phyloP scores from a whole-genome alignment of 2,888 invertebrate genomes.

The Philaethria dido region DNA sequence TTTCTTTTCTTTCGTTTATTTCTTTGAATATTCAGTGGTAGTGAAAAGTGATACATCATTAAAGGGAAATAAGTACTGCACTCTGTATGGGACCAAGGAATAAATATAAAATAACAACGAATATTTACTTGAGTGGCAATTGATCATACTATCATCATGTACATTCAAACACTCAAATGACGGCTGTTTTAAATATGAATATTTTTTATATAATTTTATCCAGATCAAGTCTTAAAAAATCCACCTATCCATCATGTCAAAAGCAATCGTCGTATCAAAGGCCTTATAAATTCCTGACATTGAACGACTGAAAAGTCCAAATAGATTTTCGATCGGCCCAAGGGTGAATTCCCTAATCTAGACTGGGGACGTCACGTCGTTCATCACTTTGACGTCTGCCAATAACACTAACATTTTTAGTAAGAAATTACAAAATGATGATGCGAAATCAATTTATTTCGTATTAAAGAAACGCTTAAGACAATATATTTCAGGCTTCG shows the following conservation, averaged over 20 bases:
- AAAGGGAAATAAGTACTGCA: no score
- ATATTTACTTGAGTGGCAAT: no score
- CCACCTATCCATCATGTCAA: slow-evolving; percentile 24
- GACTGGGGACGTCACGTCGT: slow-evolving; percentile 52
- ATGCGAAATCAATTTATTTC: slow-evolving; percentile 49
- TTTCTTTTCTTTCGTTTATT: no score
- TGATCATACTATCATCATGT: no score
- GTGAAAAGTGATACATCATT: no score
- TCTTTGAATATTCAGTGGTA: no score
- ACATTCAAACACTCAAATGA: neutral
- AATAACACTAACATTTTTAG: slow-evolving; percentile 68
- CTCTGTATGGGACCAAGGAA: no score
- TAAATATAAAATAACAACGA: no score
- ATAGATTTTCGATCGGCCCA: slow-evolving; percentile 48
- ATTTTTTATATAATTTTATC: neutral
- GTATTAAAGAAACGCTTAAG: slow-evolving; percentile 22
- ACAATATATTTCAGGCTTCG: slow-evolving; percentile 19
- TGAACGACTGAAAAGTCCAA: slow-evolving; percentile 47
- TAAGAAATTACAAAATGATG: slow-evolving; percentile 54
- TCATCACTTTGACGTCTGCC: slow-evolving; percentile 71
- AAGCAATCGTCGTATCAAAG: slow-evolving; percentile 45
- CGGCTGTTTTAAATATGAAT: neutral
- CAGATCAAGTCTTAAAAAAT: neutral
- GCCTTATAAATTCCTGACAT: slow-evolving; percentile 52
- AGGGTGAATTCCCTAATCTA: slow-evolving; percentile 47